These are phyloP conservation scores for Thryonomys swinderianus DNA, from an alignment of 2,113 vertebrate species.

Conservation along the genomic window DNA sequence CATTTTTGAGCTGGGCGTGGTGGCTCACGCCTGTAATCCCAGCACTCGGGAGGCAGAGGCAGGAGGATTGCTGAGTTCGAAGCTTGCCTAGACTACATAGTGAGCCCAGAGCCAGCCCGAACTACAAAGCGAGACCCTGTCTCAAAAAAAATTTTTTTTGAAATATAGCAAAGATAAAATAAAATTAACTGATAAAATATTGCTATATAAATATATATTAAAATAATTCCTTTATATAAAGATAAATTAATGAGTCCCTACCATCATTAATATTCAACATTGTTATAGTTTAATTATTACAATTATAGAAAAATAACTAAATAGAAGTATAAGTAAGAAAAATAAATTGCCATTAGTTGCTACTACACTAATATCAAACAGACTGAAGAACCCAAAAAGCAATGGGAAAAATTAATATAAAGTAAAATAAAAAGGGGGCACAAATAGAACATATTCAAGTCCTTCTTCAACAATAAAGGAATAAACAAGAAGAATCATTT, in stretches of 20 bases:
- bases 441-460: background rate
- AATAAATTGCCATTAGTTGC: background rate
- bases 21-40: too few relatives aligned
- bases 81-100: too few relatives aligned
- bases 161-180: background rate
- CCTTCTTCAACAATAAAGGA: background rate
- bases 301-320: background rate
- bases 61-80: too few relatives aligned
- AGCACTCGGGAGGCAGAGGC: too few relatives aligned
- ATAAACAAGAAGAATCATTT: background rate
- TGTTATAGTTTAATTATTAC: background rate
- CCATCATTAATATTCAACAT: background rate
- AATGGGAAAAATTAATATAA: background rate
- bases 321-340: background rate
- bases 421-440: background rate
- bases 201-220: background rate
- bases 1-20: too few relatives aligned
- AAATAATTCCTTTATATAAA: background rate
- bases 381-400: background rate
- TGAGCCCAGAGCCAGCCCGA: too few relatives aligned
- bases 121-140: too few relatives aligned
- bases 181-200: background rate
- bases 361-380: background rate
- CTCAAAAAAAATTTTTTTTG: too few relatives aligned
- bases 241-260: background rate